Conservation (phyloP, 2,113 vertebrate species). For the Lanius collurio region DNA sequence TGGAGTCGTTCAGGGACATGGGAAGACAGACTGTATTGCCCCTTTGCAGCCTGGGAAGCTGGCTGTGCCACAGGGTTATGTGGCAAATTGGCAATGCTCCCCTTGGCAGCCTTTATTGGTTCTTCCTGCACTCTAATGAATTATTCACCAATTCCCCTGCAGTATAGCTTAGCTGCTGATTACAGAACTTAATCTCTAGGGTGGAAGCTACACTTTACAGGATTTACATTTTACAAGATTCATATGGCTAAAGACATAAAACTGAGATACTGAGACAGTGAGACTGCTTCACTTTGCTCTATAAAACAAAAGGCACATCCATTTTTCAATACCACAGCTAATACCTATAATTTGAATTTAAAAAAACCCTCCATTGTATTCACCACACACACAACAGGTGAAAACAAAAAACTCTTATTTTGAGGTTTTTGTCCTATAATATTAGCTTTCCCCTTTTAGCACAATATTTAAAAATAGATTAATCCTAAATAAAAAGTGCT, state of each 20-base stretch:
- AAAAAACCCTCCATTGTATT: not conserved
- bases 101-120: not conserved
- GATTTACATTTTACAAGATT: not conserved
- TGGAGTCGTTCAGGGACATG: not conserved
- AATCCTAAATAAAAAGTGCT: not conserved
- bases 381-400: not conserved
- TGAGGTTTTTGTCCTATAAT: not conserved
- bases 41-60: not conserved
- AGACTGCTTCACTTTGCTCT: not conserved
- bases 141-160: not conserved
- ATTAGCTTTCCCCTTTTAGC: not conserved
- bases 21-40: not conserved
- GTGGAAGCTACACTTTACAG: not conserved
- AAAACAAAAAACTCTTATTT: not conserved
- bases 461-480: not conserved
- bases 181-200: not conserved
- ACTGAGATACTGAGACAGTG: not conserved
- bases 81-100: not conserved
- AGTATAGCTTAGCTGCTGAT: not conserved
- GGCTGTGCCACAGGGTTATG: accelerated
- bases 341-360: not conserved
- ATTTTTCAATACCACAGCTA: not conserved
- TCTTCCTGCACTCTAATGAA: not conserved
- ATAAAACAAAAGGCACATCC: not conserved
- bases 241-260: not conserved